phyloP scores from a whole-genome alignment of 2,888 invertebrate species.

The Abrostola triplasia region DNA sequence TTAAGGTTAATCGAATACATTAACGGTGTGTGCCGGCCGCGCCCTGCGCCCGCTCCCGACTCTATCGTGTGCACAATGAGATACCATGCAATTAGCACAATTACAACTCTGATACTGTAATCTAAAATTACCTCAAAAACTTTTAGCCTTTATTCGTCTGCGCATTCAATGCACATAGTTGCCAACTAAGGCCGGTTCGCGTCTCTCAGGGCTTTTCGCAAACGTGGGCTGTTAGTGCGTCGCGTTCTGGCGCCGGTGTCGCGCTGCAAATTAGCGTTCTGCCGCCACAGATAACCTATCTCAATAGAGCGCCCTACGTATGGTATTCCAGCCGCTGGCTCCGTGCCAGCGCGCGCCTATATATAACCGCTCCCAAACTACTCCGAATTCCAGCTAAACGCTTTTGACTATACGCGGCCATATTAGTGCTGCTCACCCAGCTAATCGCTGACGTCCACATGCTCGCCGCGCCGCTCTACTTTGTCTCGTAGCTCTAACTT shows the following conservation, averaged over 20 bases:
- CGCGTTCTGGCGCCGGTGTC: neutral
- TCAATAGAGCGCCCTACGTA: constrained; percentile 53
- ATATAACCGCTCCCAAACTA: constrained; percentile 47
- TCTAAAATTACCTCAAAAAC: no score
- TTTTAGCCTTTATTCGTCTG: no score
- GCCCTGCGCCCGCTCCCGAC: neutral
- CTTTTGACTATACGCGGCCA: constrained; percentile 44
- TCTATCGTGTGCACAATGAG: no score
- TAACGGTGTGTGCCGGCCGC: constrained; percentile 5
- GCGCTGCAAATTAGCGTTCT: constrained; percentile 28
- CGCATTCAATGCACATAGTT: no score
- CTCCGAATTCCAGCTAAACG: constrained; percentile 38
- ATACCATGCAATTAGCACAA: no score
- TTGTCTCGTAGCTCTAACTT: constrained; percentile 15
- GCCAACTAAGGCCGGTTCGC: no score
- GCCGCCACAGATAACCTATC: constrained; percentile 54
- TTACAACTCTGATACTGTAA: no score
- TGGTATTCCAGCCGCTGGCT: constrained; percentile 57
- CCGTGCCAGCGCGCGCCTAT: constrained; percentile 51
- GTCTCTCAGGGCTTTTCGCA: no score
- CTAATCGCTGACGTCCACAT: constrained; percentile 7
- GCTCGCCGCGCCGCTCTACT: constrained; percentile 10
- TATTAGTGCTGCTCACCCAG: constrained; percentile 19
- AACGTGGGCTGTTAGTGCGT: no score
- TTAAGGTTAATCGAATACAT: constrained; percentile 46